Evolutionary conservation across 1,140 invertebrate genomes (phyloP).

Genomic region (Acromyrmex heyeri): DNA sequence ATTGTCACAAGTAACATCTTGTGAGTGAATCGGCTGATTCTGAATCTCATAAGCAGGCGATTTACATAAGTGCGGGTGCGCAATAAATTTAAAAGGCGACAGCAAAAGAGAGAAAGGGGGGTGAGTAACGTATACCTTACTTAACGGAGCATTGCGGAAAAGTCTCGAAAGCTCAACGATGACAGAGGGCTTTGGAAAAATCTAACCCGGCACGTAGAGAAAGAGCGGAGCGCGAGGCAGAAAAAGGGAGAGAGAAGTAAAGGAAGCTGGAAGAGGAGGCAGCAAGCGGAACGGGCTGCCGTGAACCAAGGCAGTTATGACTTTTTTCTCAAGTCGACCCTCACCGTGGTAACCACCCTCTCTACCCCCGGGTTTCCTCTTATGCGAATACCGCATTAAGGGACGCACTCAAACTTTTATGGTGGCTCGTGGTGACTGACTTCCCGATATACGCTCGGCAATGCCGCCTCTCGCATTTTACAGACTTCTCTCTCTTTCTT

Average conservation of each 20-base stretch:
- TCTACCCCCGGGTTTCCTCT: conserved; percentile 33
- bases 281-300: conserved; percentile 58
- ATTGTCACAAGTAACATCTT: conserved; percentile 19
- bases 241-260: not conserved
- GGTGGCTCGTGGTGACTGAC: conserved; percentile 54
- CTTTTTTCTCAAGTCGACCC: conserved; percentile 60
- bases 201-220: conserved; percentile 12
- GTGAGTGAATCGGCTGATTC: not conserved
- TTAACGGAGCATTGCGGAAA: conserved; percentile 51
- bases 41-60: conserved; percentile 28
- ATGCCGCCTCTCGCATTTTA: conserved; percentile 25
- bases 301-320: conserved; percentile 74
- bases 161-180: conserved; percentile 58
- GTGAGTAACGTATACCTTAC: not conserved
- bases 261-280: conserved; percentile 33
- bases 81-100: conserved; percentile 28
- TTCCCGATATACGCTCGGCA: conserved; percentile 54
- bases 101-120: not conserved
- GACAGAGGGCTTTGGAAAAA: conserved; percentile 58
- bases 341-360: not conserved
- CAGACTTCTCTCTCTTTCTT: conserved; percentile 20
- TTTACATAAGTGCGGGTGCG: conserved; percentile 49
- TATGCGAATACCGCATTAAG: conserved; percentile 67
- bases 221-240: not conserved
- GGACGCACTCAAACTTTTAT: conserved; percentile 73